phyloP scores from a whole-genome alignment of 1,140 invertebrate species.

The Amyelois transitella region DNA sequence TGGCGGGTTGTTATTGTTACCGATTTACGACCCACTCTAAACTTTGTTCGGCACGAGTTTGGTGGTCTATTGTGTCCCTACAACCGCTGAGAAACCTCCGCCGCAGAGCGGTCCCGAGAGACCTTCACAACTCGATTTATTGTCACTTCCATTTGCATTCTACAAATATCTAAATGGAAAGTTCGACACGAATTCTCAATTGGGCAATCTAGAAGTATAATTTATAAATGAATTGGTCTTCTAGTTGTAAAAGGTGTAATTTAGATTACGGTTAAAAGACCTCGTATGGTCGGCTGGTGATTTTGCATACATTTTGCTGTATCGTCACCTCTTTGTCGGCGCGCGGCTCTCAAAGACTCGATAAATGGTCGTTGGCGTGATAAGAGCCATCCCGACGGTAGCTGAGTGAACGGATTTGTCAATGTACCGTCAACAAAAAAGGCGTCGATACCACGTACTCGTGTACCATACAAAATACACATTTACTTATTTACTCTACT shows the following conservation, averaged over 20 bases:
- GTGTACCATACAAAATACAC: slow-evolving; percentile 45
- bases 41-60: slow-evolving; percentile 61
- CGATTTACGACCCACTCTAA: slow-evolving; percentile 69
- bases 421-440: slow-evolving; percentile 54
- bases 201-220: neutral
- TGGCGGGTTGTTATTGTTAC: slow-evolving; percentile 69
- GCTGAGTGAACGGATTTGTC: slow-evolving; percentile 57
- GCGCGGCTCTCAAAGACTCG: slow-evolving; percentile 42
- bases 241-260: slow-evolving; percentile 7
- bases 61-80: slow-evolving; percentile 69
- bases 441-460: slow-evolving; percentile 15
- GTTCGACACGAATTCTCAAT: slow-evolving; percentile 13
- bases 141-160: slow-evolving; percentile 51
- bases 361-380: slow-evolving; percentile 53
- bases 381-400: slow-evolving; percentile 55
- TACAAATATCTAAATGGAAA: slow-evolving; percentile 12
- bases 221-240: neutral
- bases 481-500: slow-evolving; percentile 33
- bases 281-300: slow-evolving; percentile 13
- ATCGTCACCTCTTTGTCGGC: slow-evolving; percentile 64
- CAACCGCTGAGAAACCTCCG: slow-evolving; percentile 27
- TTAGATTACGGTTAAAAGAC: slow-evolving; percentile 12
- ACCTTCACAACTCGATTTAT: slow-evolving; percentile 59
- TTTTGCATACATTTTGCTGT: slow-evolving; percentile 49
- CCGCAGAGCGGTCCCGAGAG: slow-evolving; percentile 45